phyloP scores from a whole-genome alignment of 2,888 invertebrate genomes.

The Noctua janthina region DNA sequence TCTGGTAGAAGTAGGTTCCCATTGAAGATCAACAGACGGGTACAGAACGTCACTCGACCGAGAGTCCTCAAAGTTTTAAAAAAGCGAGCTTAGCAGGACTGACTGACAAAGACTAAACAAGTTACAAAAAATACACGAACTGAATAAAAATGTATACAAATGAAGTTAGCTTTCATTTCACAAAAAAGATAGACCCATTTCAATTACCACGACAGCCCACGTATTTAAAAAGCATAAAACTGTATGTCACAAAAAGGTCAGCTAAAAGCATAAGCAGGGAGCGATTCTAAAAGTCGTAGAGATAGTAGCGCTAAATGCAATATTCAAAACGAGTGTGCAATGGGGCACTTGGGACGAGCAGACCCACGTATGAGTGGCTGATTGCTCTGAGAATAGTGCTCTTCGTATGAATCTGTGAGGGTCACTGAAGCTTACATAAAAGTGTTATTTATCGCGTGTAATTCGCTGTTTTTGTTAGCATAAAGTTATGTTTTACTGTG shows the following conservation, averaged over 20 bases:
- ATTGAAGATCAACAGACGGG: neutral
- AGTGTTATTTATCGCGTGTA: slow-evolving; percentile 60
- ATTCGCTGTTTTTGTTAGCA: slow-evolving; percentile 31
- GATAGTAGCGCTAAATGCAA: slow-evolving; percentile 83
- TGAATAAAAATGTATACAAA: slow-evolving; percentile 24
- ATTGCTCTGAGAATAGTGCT: slow-evolving; percentile 84
- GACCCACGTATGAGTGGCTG: slow-evolving; percentile 83
- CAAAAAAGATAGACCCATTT: slow-evolving; percentile 12
- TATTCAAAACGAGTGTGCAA: slow-evolving; percentile 85
- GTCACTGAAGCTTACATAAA: slow-evolving; percentile 71
- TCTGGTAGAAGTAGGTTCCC: neutral
- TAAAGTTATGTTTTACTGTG: slow-evolving; percentile 11
- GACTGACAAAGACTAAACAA: neutral
- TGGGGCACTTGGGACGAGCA: slow-evolving; percentile 80
- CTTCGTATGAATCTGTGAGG: slow-evolving; percentile 79
- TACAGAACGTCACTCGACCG: neutral
- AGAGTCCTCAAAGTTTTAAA: neutral
- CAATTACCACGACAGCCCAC: slow-evolving; percentile 7
- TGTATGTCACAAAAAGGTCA: slow-evolving; percentile 59
- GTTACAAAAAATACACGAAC: slow-evolving; percentile 3
- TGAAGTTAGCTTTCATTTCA: neutral
- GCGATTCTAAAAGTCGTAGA: slow-evolving; percentile 66
- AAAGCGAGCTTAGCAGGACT: neutral
- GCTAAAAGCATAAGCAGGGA: slow-evolving; percentile 54
- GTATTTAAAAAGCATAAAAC: slow-evolving; percentile 32